A percentile compares a stretch with the other conserved stretches of the same genome.
phyloP scores from a whole-genome alignment of 2,888 invertebrate genomes.

The Acleris literana region DNA sequence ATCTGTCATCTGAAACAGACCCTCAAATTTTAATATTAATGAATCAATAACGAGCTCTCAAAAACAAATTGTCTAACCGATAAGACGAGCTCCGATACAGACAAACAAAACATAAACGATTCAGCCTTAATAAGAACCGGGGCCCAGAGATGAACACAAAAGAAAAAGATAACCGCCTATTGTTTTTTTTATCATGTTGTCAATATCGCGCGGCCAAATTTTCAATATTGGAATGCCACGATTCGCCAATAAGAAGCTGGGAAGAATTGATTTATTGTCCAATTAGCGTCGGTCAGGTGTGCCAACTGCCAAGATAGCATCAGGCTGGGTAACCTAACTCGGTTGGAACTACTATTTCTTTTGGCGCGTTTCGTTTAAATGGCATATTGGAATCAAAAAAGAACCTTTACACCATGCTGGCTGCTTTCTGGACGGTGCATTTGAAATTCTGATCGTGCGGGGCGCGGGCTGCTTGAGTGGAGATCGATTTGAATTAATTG shows the following conservation, averaged over 20 bases:
- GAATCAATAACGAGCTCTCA: slow-evolving; percentile 78
- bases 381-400: slow-evolving; percentile 82
- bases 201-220: slow-evolving; percentile 84
- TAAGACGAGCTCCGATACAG: slow-evolving; percentile 69
- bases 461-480: slow-evolving; percentile 72
- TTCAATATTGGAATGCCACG: slow-evolving; percentile 83
- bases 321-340: slow-evolving; percentile 80
- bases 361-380: slow-evolving; percentile 79
- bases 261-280: slow-evolving; percentile 84
- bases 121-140: slow-evolving; percentile 80
- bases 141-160: slow-evolving; percentile 80
- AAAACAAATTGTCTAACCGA: slow-evolving; percentile 82
- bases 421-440: slow-evolving; percentile 72
- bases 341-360: slow-evolving; percentile 78
- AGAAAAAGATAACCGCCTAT: slow-evolving; percentile 80
- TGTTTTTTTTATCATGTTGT: slow-evolving; percentile 83
- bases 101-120: slow-evolving; percentile 75
- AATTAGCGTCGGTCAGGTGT: slow-evolving; percentile 84
- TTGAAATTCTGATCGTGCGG: slow-evolving; percentile 80
- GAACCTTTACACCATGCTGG: slow-evolving; percentile 79
- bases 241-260: slow-evolving; percentile 83
- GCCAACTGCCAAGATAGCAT: slow-evolving; percentile 84
- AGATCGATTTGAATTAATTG: slow-evolving; percentile 82
- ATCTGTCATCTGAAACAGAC: slow-evolving; percentile 51
- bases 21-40: slow-evolving; percentile 70